Base-by-base conservation (phyloP, 2,888 invertebrate species). In the Matsumyia berberina region DNA sequence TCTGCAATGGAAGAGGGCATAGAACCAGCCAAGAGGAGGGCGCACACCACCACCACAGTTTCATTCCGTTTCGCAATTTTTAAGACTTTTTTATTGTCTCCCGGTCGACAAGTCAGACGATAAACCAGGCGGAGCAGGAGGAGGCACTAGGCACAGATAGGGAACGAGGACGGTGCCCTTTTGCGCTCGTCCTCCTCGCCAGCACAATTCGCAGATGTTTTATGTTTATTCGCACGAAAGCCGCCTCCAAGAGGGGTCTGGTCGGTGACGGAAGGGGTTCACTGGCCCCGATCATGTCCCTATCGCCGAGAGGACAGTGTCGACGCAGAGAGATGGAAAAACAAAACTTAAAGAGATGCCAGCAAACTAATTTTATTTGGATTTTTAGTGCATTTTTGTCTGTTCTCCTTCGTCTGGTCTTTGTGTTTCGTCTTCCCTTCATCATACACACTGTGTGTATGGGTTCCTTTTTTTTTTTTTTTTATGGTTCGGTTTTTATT, bases 281-380 rank as follows among this genome's bases (percentile, higher is more conserved):
- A 81, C 33, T 81, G 79, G 73, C 60, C 60, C 53, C 69, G 17
- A 37, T 37, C n/a, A n/a, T n/a, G 46, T 33, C 42, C 35, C 17
- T n/a, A 53, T 53, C 15, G n/a, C n/a, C 24, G 35, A 58, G 33
- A 70, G 58, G 58, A 60, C 5, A 72, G n/a, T 51, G 51, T 35
- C 19, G 24, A n/a, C 3, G 29, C 11, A 11, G 42, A 12, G 8
- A n/a, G 24, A 15, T 11, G 35, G 8, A 39, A 35, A 29, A 12
- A 60, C 2, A 58, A 58, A 42, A 69, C 72, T 19, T 37, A 37
- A 60, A 57, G 58, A 64, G n/a, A n/a, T 53, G 70, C 70, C 82
- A 79, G 62, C 42, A 67, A 79, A 78, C 82, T 79, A 83, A 83
- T 79, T 74, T 80, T 46, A 60, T 67, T 74, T 80, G 39, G 31